Evolutionary conservation across 2,888 invertebrate species (phyloP).

Genomic region (Drosophila ustulata): DNA sequence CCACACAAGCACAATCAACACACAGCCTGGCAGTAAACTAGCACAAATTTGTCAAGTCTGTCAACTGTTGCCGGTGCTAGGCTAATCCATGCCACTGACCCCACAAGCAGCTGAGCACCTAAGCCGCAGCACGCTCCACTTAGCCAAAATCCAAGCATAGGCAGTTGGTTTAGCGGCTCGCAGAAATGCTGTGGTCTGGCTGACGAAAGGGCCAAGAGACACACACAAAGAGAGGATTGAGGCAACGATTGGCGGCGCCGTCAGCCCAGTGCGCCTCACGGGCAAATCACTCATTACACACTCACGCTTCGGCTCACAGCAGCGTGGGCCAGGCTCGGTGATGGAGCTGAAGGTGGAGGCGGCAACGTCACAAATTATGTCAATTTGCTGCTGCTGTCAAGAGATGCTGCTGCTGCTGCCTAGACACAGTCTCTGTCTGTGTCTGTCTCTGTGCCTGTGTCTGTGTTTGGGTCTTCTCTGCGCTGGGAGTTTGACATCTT

Average conservation of each 20-base stretch:
- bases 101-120: slow-evolving; percentile 71
- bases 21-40: slow-evolving; percentile 32
- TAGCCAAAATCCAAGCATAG: slow-evolving; percentile 64
- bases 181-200: slow-evolving; percentile 51
- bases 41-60: slow-evolving; percentile 68
- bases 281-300: slow-evolving; percentile 80
- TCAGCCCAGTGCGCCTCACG: slow-evolving; percentile 63
- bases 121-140: slow-evolving; percentile 80
- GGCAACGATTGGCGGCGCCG: slow-evolving; percentile 44
- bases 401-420: slow-evolving; percentile 17
- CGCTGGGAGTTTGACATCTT: slow-evolving; percentile 74
- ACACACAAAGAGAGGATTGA: background rate
- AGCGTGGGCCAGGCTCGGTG: slow-evolving; percentile 22
- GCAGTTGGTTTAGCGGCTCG: slow-evolving; percentile 57
- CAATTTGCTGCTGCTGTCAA: slow-evolving; percentile 64
- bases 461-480: slow-evolving; percentile 33
- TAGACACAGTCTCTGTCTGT: slow-evolving; percentile 19
- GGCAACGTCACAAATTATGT: slow-evolving; percentile 76
- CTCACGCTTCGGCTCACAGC: slow-evolving; percentile 70
- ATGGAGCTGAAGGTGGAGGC: slow-evolving; percentile 15
- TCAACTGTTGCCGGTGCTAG: slow-evolving; percentile 67
- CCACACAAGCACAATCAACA: background rate
- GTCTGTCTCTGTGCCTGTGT: background rate
- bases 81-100: slow-evolving; percentile 65
- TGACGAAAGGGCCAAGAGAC: background rate